A percentile compares a stretch with the other conserved stretches of the same genome.
These are phyloP conservation scores for Labeo rohita DNA, from an alignment of 2,113 vertebrate species.

Conservation along the genomic window DNA sequence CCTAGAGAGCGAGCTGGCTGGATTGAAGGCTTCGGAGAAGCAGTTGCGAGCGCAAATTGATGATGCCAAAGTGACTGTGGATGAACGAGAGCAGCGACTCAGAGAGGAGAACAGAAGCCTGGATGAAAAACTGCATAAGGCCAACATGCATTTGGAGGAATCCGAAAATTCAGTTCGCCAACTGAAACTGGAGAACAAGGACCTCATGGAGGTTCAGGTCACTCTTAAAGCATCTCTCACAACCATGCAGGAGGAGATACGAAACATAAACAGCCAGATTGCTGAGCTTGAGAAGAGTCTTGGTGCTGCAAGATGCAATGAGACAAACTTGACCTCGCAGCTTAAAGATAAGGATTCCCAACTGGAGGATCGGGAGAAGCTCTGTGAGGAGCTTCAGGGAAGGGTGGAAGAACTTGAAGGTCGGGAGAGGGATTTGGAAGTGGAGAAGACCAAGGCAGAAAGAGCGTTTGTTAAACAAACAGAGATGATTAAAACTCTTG, in stretches of 20 bases:
- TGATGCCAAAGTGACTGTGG: conserved; percentile 72
- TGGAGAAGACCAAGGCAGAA: conserved; percentile 72
- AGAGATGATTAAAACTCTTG: conserved; percentile 67
- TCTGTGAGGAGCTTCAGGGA: conserved; percentile 71
- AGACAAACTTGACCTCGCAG: conserved; percentile 75
- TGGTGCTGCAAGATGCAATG: conserved; percentile 72
- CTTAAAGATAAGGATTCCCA: conserved; percentile 73
- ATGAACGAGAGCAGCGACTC: conserved; percentile 78
- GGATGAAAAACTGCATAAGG: conserved; percentile 82
- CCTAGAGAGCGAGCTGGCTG: conserved; percentile 74
- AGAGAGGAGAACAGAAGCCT: conserved; percentile 77
- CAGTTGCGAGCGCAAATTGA: conserved; percentile 77
- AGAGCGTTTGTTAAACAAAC: conserved; percentile 65
- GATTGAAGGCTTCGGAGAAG: conserved; percentile 81
- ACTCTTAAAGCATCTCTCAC: conserved; percentile 71
- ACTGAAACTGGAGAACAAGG: conserved; percentile 79
- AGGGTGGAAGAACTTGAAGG: conserved; percentile 56
- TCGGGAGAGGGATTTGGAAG: conserved; percentile 61
- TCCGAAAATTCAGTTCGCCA: conserved; percentile 73
- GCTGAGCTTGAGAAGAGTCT: conserved; percentile 80
- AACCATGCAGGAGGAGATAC: conserved; percentile 79
- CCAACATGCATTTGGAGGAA: conserved; percentile 70
- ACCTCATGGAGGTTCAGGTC: conserved; percentile 80
- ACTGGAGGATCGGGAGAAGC: conserved; percentile 71
- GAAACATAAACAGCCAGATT: conserved; percentile 74